Evolutionary conservation across 30 jellyfish, hydroid and myxozoan species (phyloP).

Genomic region (Cassiopea andromeda): DNA sequence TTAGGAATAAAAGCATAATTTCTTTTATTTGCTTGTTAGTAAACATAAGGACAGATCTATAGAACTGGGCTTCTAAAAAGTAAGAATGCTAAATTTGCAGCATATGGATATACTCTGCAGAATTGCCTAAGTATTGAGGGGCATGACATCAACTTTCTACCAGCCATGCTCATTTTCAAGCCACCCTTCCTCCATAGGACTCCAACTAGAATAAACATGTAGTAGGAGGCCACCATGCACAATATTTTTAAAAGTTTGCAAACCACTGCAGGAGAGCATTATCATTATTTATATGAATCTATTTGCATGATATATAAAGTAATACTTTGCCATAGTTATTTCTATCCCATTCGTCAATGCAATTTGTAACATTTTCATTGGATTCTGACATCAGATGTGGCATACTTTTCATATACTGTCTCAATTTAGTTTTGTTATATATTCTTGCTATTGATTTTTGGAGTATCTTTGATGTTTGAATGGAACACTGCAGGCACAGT

Average conservation of each 20-base stretch:
- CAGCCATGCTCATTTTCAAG: no score
- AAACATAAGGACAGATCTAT: no score
- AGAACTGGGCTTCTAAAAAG: no score
- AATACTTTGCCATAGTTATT: slow-evolving; percentile 68
- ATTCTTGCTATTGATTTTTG: neutral
- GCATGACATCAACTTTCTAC: no score
- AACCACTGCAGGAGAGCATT: neutral
- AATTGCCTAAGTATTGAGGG: no score
- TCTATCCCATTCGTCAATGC: slow-evolving; percentile 8
- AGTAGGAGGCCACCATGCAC: no score
- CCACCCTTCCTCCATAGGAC: no score
- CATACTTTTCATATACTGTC: neutral
- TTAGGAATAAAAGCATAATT: no score
- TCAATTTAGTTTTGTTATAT: neutral
- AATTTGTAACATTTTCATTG: neutral
- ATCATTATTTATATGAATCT: neutral
- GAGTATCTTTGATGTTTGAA: neutral
- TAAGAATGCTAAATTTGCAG: no score
- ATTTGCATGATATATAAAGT: neutral
- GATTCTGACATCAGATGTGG: neutral
- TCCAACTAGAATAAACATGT: no score
- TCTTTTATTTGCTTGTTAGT: no score
- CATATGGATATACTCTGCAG: no score
- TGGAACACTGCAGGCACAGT: neutral
- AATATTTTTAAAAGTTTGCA: neutral